Conservation (phyloP, 2,113 vertebrate genomes). For the Bungarus multicinctus region DNA sequence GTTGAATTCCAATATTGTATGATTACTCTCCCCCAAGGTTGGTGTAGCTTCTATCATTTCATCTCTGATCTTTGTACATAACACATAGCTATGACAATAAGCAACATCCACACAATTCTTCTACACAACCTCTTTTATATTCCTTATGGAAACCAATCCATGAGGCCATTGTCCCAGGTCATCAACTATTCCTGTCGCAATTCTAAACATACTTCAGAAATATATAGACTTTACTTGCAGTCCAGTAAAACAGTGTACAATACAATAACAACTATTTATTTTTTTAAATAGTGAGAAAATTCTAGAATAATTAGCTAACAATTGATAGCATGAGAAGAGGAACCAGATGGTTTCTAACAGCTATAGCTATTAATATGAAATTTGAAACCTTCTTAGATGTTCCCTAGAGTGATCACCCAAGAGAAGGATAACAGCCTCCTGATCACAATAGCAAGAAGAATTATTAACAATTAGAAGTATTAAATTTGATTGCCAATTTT, state of each 20-base stretch:
- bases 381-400: neutral
- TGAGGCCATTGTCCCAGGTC: neutral
- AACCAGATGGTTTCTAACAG: neutral
- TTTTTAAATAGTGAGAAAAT: neutral
- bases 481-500: neutral
- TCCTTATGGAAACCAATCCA: neutral
- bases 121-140: neutral
- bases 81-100: neutral
- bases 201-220: neutral
- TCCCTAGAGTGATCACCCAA: neutral
- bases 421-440: neutral
- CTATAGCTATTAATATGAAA: neutral
- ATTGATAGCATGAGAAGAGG: neutral
- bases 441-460: neutral
- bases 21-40: no score
- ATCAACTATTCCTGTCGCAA: neutral
- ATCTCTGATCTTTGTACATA: neutral
- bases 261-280: neutral
- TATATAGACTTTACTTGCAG: neutral
- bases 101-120: neutral
- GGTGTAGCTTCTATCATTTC: no score
- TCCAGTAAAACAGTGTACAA: neutral
- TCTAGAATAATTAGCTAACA: neutral
- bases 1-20: no score
- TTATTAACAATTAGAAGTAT: neutral